Base-by-base conservation (phyloP, 2,797 vertebrate genomes). In the Sebastes diaconus region DNA sequence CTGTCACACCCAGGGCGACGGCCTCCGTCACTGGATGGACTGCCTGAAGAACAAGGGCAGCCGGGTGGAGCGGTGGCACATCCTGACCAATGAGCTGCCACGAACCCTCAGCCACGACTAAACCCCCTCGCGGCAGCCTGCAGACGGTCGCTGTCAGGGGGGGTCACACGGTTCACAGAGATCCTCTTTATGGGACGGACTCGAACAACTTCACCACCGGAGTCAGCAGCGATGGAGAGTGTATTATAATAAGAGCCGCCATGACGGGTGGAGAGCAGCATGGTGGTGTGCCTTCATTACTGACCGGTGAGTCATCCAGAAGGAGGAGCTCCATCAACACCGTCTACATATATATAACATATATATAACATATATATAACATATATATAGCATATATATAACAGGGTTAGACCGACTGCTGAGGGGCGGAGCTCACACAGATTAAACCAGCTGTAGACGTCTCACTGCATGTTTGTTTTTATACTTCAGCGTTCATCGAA, bases 71-170 rank as follows among this genome's bases (percentile, higher is more conserved):
- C 95, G 96, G 22, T 97, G 97, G 97, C 97, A 98, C 87, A 93
- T 97, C 69, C 90, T 98, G 90, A 97, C 96, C 94, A 97, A 97
- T 1, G 95, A 97, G 94, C 95, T 97, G 75, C 97, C 97, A 0
- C 93, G 87, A 52, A 94, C 89, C 86, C 78, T 91, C 27, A 86
- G 90, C 86, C 95, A 94, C 12, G 93, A 95, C 75, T 95, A 87
- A 87, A 68, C 9, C 32, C 32, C 8, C 52, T 8, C 4, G 1
- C 10, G 2, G 58, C 58, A 1, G 18, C 58, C 58, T 7, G 10
- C 39, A 36, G 36, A 36, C 12, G 36, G 36, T 36, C 36, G 36
- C 36, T 36, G 12, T 36, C 36, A 13, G 30, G n/a, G 52, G n/a
- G 57, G 64, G 46, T 65, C 64, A 18, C 25, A 9, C 1, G 12